Percentiles rank a stretch among this genome's conserved stretches.
Conservation (phyloP, 2,888 invertebrate genomes). For the Calameuta idolon region DNA sequence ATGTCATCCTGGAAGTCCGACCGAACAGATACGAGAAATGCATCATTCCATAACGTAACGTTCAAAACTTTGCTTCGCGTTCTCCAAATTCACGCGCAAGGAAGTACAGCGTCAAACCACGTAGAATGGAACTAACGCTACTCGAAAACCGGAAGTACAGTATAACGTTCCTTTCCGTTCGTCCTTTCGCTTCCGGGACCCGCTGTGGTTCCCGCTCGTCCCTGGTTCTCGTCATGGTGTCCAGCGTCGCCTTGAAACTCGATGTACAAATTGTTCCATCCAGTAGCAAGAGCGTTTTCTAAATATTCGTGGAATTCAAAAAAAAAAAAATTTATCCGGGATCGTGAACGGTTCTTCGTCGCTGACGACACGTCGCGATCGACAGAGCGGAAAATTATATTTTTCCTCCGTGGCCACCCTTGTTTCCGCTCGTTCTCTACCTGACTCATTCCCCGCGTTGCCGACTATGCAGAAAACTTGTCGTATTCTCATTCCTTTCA, state of each 20-base stretch:
- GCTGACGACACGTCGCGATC: constrained; percentile 12
- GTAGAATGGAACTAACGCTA: not conserved
- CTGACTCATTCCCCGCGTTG: not conserved
- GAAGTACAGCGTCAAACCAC: not conserved
- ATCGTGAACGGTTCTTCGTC: not conserved
- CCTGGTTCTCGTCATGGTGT: not conserved
- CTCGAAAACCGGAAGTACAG: not conserved
- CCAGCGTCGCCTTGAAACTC: not conserved
- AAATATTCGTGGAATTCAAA: not conserved
- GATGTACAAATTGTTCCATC: not conserved
- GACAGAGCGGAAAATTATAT: constrained; percentile 53
- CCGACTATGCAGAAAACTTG: not conserved
- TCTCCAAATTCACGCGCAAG: not conserved
- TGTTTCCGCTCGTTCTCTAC: constrained; percentile 33
- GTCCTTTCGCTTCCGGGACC: not conserved
- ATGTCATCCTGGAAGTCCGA: not conserved
- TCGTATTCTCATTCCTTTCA: not conserved
- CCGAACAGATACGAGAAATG: not conserved
- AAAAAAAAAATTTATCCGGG: not conserved
- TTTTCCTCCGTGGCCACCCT: constrained; percentile 46
- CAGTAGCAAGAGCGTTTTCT: not conserved
- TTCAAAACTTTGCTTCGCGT: not conserved
- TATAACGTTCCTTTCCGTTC: not conserved
- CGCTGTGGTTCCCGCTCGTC: not conserved
- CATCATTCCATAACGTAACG: not conserved